Evolutionary conservation across 2,113 vertebrate genomes (phyloP), one percentile per base, ranked within the genome.

Genomic region (Abramis brama): DNA sequence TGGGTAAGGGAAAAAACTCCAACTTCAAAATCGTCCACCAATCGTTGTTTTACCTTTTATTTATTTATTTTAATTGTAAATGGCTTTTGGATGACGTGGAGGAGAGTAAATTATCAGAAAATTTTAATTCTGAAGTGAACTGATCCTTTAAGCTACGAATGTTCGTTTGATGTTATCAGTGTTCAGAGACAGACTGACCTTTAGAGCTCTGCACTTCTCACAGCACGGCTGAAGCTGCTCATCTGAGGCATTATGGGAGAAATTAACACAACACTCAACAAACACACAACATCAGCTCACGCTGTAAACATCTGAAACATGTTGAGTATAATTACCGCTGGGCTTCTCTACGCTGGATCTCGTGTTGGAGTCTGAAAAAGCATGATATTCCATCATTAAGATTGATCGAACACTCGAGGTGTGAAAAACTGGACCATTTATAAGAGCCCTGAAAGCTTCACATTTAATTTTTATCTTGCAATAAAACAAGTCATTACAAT

Each of bases 181-280:
- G 27, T 33, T 59, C 57, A 62, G 23, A 71, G 10, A 62, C 91
- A 90, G 81, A 95, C 91, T 91, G 79, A 95, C 94, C 93, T 93
- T 92, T 10, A 92, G 81, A 68, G 90, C 87, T 90, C 93, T 91
- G 90, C 95, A 95, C 91, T 93, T 95, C 79, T 93, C 92, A 94
- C 95, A 95, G 90, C 89, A 90, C 12, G 81, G 55, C 55, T 87
- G 91, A 43, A 90, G 33, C 21, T 4, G 23, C 1, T 82, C 89
- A 25, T 87, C 94, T 94, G 91, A 89, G 27, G 87, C 13, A 52
- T 80, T 15, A 17, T 6, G 57, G 15, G 45, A 85, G 23, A 68
- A 47, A 27, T 1, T 1, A 83, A 25, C 13, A 23, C 12, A 59
- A n/a, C n/a, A 57, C 55, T 2, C 19, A 57, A 57, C 52, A 55